These are phyloP conservation scores for pig (Sus scrofa) DNA, from an alignment of 2,113 vertebrate species.

Conservation along the genomic window T2T-Sscrofa CM000819.6:43008001-43008500, in stretches of 20 bases:
- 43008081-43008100: not conserved
- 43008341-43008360: conserved; percentile 25
- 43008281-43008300: not conserved
- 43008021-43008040: not conserved
- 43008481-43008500: conserved; percentile 12
- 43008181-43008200: not conserved
- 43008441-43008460: conserved; percentile 39
- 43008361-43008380: not conserved
- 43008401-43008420: conserved; percentile 55
- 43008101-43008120: not conserved
- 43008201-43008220: conserved; percentile 27
- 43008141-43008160: conserved; percentile 1
- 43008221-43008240: not conserved
- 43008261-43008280: conserved; percentile 2
- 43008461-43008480: not conserved
- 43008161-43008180: not conserved
- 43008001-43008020: not conserved
- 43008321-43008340: not conserved
- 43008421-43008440: conserved; percentile 60
- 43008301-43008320: not conserved
- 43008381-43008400: not conserved
- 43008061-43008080: not conserved
- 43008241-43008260: not conserved
- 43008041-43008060: not conserved
- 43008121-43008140: not conserved